Conservation (phyloP, 2,888 invertebrate genomes). For the Caenorhabditis sinica region DNA sequence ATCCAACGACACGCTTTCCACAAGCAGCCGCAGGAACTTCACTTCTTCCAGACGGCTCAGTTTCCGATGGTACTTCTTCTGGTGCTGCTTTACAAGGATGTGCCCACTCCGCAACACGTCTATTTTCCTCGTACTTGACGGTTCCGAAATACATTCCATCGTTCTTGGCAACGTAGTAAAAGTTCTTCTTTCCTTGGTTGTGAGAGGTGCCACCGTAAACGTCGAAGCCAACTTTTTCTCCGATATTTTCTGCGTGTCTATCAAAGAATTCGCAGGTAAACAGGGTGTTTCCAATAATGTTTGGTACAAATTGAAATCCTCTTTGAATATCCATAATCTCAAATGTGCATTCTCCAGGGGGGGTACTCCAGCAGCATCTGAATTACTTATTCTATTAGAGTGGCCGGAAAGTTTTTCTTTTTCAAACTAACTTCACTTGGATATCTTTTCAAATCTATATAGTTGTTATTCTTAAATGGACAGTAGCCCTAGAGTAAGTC, state of each 20-base stretch:
- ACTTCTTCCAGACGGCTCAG: constrained; percentile 45
- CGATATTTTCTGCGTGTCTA: neutral
- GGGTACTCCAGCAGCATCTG: constrained; percentile 41
- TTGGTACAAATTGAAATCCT: constrained; percentile 50
- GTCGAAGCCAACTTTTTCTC: constrained; percentile 60
- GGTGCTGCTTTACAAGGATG: constrained; percentile 41
- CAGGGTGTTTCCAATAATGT: constrained; percentile 31
- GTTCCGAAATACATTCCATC: constrained; percentile 68
- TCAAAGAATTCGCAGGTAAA: constrained; percentile 58
- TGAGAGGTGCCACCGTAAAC: constrained; percentile 65
- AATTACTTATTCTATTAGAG: neutral
- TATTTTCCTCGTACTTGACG: constrained; percentile 41
- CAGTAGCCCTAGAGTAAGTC: too few species aligned
- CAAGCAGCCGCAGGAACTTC: constrained; percentile 52
- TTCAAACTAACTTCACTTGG: too few species aligned
- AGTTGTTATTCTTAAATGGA: too few species aligned
- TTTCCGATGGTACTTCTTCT: too few species aligned
- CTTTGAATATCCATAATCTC: constrained; percentile 8
- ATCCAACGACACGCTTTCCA: constrained; percentile 74
- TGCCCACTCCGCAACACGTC: constrained; percentile 26
- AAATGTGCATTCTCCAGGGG: neutral
- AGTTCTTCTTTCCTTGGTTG: constrained; percentile 48
- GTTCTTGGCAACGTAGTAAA: constrained; percentile 57
- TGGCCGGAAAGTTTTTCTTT: too few species aligned
- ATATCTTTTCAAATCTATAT: too few species aligned